Base-by-base conservation (phyloP, 2,113 vertebrate species). In the Scophthalmus maximus region DNA sequence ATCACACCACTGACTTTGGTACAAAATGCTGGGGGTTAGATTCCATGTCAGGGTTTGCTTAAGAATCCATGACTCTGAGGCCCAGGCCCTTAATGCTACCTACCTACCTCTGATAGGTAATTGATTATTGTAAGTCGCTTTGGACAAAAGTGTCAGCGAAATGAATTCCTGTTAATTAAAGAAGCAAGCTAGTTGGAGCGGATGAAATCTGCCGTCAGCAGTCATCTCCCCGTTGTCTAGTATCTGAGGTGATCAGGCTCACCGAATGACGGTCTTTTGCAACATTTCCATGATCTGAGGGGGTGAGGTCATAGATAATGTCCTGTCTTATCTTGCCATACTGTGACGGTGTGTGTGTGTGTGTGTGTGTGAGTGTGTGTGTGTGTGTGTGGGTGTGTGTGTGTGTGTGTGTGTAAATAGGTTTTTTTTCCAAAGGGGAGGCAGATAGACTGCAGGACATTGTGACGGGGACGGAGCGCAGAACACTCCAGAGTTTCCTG, bases 291-390 rank as follows among this genome's bases (percentile, higher is more conserved):
- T 70, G 50, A 64, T 73, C 34, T 12, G 42, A 2, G 18, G 56
- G 10, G 20, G 17, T 69, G 76, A 80, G 81, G 71, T 88, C 81
- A 83, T 73, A 63, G 55, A 47, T 73, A 67, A 57, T 56, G 47
- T 68, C 36, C 53, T 12, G 8, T 67, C 69, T 76, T 80, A 76
- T 86, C 68, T 58, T 34, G 22, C 44, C 36, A 25, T 44, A 20
- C 1, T 60, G 14, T 44, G 34, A 75, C 11, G 17, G 29, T 65
- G 69, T 73, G 71, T 76, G 64, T 47, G 65, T 59, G 57, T 73
- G 71, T 76, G 64, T 47, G 65, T 59, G 57, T 60, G 14, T 44
- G 34, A 75, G 9, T 12, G 29, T 65, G 69, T 73, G 71, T 76
- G 64, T 47, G 65, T 59, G 57, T 60, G 14, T 44, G 34, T 73